A percentile compares a stretch with the other conserved stretches of the same genome.
phyloP scores from a whole-genome alignment of 2,888 invertebrate species.

The Himalopsyche anomala region DNA sequence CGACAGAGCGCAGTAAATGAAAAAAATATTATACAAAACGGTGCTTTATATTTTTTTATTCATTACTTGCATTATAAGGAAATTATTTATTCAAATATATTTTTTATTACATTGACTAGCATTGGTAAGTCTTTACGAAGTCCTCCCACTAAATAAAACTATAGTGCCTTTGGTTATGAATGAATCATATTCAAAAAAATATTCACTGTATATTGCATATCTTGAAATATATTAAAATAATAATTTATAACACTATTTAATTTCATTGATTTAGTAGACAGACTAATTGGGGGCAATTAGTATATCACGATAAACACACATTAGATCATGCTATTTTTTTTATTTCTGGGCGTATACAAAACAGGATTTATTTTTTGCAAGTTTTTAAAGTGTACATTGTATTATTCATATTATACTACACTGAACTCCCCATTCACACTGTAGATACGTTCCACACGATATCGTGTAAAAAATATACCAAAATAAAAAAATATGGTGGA shows the following conservation, averaged over 20 bases:
- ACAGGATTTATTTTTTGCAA: constrained; percentile 8
- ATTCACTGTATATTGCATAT: not conserved
- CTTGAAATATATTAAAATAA: constrained; percentile 2
- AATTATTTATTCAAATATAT: not conserved
- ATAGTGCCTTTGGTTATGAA: not conserved
- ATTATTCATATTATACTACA: too few relatives aligned
- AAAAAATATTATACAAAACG: not conserved
- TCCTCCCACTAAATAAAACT: not conserved
- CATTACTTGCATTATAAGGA: not conserved
- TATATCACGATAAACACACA: not conserved
- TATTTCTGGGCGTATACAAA: not conserved
- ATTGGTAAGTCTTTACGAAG: not conserved
- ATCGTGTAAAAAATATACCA: too few relatives aligned
- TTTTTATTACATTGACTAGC: not conserved
- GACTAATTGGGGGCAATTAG: constrained; percentile 15
- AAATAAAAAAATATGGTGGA: too few relatives aligned
- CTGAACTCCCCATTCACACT: too few relatives aligned
- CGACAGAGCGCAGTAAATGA: not conserved
- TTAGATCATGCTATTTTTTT: not conserved
- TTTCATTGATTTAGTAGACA: constrained; percentile 31
- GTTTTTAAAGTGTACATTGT: too few relatives aligned
- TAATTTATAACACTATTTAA: not conserved
- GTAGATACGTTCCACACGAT: too few relatives aligned
- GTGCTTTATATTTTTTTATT: not conserved
- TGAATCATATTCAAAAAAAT: not conserved